These are phyloP conservation scores for Ornithoptera priamus DNA, from an alignment of 2,888 invertebrate species.

Conservation along the genomic window DNA sequence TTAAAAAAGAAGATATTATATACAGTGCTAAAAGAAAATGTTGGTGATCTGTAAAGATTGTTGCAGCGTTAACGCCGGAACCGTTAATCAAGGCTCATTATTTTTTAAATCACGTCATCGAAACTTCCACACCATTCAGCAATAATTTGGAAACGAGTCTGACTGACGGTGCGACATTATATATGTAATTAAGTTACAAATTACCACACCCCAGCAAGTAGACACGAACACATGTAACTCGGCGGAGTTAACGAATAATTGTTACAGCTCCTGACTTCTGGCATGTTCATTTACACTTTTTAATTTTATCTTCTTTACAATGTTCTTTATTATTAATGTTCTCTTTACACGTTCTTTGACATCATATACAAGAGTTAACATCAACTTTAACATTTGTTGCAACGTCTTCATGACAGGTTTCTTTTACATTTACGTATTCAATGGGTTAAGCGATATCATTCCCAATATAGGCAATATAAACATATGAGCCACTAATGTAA, in stretches of 20 bases:
- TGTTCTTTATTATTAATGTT: not conserved
- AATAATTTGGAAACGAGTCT: not conserved
- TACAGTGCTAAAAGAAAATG: not conserved
- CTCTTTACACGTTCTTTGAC: not conserved
- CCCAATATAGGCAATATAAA: not conserved
- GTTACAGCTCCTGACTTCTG: conserved; percentile 17
- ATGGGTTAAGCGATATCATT: too few relatives aligned
- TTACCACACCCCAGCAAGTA: conserved; percentile 20
- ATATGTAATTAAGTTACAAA: conserved; percentile 20
- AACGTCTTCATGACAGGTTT: too few relatives aligned
- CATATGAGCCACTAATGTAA: not conserved
- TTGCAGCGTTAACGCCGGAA: not conserved
- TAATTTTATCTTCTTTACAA: not conserved
- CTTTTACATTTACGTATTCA: too few relatives aligned
- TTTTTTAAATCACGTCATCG: not conserved
- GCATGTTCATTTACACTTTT: conserved; percentile 11
- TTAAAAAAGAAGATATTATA: too few relatives aligned
- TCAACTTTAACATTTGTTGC: too few relatives aligned
- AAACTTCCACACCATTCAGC: conserved; percentile 2
- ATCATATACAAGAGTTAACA: too few relatives aligned
- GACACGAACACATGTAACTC: conserved; percentile 17
- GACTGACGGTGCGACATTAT: conserved; percentile 17
- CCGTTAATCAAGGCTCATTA: conserved; percentile 1
- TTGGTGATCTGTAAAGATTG: not conserved
- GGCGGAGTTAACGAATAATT: conserved; percentile 26